Conservation (phyloP, 2,113 vertebrate species). For the Pithys albifrons region DNA sequence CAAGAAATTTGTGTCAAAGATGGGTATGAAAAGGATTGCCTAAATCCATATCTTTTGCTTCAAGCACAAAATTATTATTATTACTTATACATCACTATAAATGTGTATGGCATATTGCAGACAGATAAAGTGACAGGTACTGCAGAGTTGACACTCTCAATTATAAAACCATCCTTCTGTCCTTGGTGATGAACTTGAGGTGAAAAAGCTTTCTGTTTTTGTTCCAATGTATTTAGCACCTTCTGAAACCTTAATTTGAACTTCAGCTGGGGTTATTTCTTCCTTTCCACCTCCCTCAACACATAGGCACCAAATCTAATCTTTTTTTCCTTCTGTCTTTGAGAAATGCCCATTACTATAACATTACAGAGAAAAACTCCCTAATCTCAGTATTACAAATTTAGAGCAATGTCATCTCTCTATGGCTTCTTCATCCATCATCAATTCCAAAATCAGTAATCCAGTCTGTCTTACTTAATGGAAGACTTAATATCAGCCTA, state of each 20-base stretch:
- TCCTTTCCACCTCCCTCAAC: background rate
- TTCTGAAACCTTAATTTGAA: conserved; percentile 56
- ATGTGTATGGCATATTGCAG: conserved; percentile 36
- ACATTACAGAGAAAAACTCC: conserved; percentile 14
- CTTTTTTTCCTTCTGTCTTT: conserved; percentile 19
- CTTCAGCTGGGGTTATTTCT: conserved; percentile 36
- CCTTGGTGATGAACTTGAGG: conserved; percentile 52
- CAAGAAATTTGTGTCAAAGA: background rate
- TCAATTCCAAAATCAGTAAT: conserved; percentile 62
- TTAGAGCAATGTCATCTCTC: conserved; percentile 35
- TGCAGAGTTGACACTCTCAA: conserved; percentile 35
- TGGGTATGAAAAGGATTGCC: background rate
- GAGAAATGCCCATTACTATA: conserved; percentile 48
- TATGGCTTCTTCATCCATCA: conserved; percentile 50
- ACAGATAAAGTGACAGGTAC: conserved; percentile 60
- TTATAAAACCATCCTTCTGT: conserved; percentile 35
- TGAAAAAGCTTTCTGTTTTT: conserved; percentile 45
- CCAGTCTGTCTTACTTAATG: conserved; percentile 59
- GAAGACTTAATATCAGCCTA: conserved; percentile 63
- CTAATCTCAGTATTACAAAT: conserved; percentile 50
- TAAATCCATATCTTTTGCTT: conserved; percentile 16
- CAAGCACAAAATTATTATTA: conserved; percentile 62
- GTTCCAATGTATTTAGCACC: conserved; percentile 8
- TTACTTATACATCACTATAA: conserved; percentile 58
- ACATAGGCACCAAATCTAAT: conserved; percentile 22